Evolutionary conservation across 1,140 invertebrate genomes (phyloP).

Genomic region (Zaprionus lachaisei): DNA sequence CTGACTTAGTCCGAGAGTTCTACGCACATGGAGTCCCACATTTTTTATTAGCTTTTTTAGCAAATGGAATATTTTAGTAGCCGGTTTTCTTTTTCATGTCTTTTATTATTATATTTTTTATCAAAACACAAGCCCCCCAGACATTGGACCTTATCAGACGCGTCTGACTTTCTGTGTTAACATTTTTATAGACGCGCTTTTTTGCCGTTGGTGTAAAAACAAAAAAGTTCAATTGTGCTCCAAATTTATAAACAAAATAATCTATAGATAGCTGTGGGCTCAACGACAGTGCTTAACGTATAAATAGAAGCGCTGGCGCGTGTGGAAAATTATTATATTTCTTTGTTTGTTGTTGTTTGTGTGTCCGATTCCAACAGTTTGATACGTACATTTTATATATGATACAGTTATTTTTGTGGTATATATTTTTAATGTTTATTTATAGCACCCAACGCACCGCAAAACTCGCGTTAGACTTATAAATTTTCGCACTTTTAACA

Average conservation of each 20-base stretch:
- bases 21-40: slow-evolving; percentile 5
- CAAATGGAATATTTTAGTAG: slow-evolving; percentile 39
- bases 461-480: slow-evolving; percentile 26
- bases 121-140: slow-evolving; percentile 23
- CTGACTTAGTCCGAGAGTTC: neutral
- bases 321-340: slow-evolving; percentile 10
- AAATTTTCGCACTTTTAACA: slow-evolving; percentile 36
- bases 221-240: slow-evolving; percentile 10
- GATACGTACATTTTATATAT: slow-evolving; percentile 36
- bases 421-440: slow-evolving; percentile 41
- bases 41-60: slow-evolving; percentile 11
- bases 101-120: neutral
- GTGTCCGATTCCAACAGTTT: slow-evolving; percentile 20
- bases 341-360: neutral
- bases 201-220: slow-evolving; percentile 16
- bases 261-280: slow-evolving; percentile 13
- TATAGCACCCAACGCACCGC: slow-evolving; percentile 35
- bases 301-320: slow-evolving; percentile 37
- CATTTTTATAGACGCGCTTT: slow-evolving; percentile 16
- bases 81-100: slow-evolving; percentile 16
- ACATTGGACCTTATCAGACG: slow-evolving; percentile 21
- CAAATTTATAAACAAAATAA: slow-evolving; percentile 42
- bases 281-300: slow-evolving; percentile 38
- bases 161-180: slow-evolving; percentile 5
- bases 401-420: neutral